phyloP scores from a whole-genome alignment of 2,113 vertebrate genomes.

The Coreoperca whiteheadi region DNA sequence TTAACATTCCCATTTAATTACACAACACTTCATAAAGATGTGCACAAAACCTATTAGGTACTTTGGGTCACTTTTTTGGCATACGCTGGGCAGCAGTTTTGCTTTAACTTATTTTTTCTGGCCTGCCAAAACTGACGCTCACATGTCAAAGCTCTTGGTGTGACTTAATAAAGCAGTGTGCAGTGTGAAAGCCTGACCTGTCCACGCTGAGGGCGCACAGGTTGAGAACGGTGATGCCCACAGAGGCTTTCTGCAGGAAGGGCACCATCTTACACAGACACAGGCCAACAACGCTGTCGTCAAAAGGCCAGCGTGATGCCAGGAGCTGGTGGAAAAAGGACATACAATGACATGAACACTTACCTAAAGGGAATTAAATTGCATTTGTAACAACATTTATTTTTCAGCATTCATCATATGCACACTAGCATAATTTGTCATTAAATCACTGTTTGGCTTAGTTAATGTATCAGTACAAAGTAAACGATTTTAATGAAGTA shows the following conservation, averaged over 20 bases:
- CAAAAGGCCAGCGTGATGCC: conserved; percentile 88
- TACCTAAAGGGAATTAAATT: not conserved
- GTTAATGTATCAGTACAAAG: not conserved
- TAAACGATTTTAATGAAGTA: not conserved
- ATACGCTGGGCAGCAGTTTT: not conserved
- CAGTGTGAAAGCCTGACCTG: conserved; percentile 85
- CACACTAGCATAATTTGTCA: not conserved
- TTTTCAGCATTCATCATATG: not conserved
- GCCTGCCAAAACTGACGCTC: not conserved
- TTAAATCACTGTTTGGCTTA: conserved; percentile 3
- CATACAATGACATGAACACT: not conserved
- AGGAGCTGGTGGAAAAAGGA: conserved; percentile 87
- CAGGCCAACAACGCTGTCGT: conserved; percentile 83
- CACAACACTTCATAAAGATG: not conserved
- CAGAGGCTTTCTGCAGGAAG: conserved; percentile 97
- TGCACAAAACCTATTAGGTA: not conserved
- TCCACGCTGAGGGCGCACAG: conserved; percentile 97
- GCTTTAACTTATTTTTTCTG: not conserved
- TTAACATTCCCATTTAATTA: not conserved
- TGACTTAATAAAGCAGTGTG: not conserved
- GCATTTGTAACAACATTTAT: not conserved
- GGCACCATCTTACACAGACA: conserved; percentile 95
- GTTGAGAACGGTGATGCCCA: conserved; percentile 98
- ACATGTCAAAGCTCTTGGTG: not conserved
- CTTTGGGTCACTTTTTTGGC: not conserved